Conservation (phyloP, 2,888 invertebrate species). For the Pogonocherus hispidulus region DNA sequence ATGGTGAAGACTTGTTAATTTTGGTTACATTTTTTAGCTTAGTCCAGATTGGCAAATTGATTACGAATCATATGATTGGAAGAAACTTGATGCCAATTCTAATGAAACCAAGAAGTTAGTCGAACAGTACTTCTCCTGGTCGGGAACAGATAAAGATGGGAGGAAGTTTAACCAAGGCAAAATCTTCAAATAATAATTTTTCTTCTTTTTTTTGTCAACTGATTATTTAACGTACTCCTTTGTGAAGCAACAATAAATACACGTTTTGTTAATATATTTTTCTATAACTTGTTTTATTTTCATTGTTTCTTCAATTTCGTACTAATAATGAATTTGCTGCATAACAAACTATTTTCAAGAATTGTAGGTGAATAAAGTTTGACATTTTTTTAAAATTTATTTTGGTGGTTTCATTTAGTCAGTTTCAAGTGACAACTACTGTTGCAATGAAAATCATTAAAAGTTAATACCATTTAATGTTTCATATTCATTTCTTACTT, state of each 20-base stretch:
- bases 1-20: constrained; percentile 30
- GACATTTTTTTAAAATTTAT: constrained; percentile 11
- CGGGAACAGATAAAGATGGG: constrained; percentile 87
- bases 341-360: constrained; percentile 9
- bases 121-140: constrained; percentile 91
- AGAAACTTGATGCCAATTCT: constrained; percentile 86
- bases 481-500: no score
- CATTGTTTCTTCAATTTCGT: neutral
- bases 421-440: no score
- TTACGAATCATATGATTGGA: constrained; percentile 97
- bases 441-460: no score
- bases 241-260: constrained; percentile 5
- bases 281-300: constrained; percentile 8
- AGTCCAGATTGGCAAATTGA: constrained; percentile 96
- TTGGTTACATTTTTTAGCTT: constrained; percentile 71
- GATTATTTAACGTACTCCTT: constrained; percentile 15
- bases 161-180: constrained; percentile 98
- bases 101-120: constrained; percentile 90
- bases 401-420: neutral
- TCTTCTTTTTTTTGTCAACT: no score
- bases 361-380: constrained; percentile 18
- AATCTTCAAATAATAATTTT: constrained; percentile 89
- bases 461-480: no score
- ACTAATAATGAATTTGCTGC: no score
- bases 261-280: constrained; percentile 22